Base-by-base conservation (phyloP, 2,888 invertebrate genomes). In the Cybosia mesomella region DNA sequence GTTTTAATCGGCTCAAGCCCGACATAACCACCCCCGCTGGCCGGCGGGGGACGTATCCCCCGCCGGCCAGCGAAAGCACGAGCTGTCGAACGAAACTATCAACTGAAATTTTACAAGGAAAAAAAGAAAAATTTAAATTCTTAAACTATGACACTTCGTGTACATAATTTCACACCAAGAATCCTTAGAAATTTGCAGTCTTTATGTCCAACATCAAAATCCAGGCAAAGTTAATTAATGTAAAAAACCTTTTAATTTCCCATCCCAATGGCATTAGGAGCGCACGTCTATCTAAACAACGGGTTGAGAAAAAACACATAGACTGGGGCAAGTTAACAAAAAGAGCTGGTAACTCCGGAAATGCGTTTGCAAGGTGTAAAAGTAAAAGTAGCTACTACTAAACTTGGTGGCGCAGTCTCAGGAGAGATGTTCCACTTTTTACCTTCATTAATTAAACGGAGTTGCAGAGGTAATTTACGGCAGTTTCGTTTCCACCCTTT, bases 381-480 rank as follows among this genome's bases (percentile, higher is more conserved):
- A 75, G 68, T 67, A 54, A 39, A 60, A 62, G 21, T 66, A 71
- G 66, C 62, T 66, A 69, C 66, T 63, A 68, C 59, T 36, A 32
- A 71, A 68, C 65, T 66, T 49, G 69, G 21, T 43, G 61, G 49
- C 54, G 36, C 4, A 53, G 68, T 64, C 65, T 64, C 71, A 72
- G 72, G 59, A 68, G 70, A 73, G 39, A 68, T 66, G 67, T 58
- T 67, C 66, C 61, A 69, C 67, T 70, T 66, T 72, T 70, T 60
- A 77, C 70, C 69, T 68, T 68, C 64, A 70, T 77, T 77, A 80
- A 79, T 79, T 74, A 66, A 36, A 61, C 54, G 55, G 21, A 13
- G 22, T 53, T 15, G 22, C 58, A 70, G 74, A 54, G 55, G 61
- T 71, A 63, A 71, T 73, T 69, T 70, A 70, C n/a, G 34, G 34